Base-by-base conservation (phyloP, 2,113 vertebrate species). In the Malurus alboscapulatus region DNA sequence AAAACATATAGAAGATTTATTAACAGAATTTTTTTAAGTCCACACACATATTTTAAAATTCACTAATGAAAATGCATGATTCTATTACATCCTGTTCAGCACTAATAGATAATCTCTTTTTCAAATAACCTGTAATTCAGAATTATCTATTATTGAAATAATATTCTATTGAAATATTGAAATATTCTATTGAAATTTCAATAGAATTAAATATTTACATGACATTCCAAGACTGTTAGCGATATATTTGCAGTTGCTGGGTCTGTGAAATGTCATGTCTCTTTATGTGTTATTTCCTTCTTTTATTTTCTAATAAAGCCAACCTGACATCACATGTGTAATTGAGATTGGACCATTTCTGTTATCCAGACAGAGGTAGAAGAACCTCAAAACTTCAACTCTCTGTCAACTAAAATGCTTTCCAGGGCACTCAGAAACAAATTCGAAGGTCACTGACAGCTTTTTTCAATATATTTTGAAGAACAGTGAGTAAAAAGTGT, bases 191-290 rank as follows among this genome's bases (percentile, higher is more conserved):
- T 10, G 58, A 82, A 93, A 82, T 88, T 85, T 61, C 78, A 93
- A 58, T 62, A 66, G 22, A 83, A 73, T 92, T 18, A 91, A 75
- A 93, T 90, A 83, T 91, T 93, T 88, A 83, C 25, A n/a, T 44
- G n/a, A 55, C 44, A 90, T 54, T 82, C 29, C 32, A 61, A 36
- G 66, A 44, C 47, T 84, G 65, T 51, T 91, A 91, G 36, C 21
- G 87, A 59, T 63, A 55, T 81, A 58, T 69, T 74, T 88, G 17
- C 32, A 80, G 18, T 84, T 71, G 36, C 21, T 48, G 22, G 18
- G 9, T 38, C 48, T 87, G 30, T 63, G 45, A 89, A 87, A 82
- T 79, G 75, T n/a, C 30, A 65, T 45, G n/a, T 17, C 18, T 59
- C 48, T 59, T 82, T 32, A 30, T 67, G 13, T 63, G 6, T 42